Percentiles rank a stretch among this genome's conserved stretches.
phyloP scores from a whole-genome alignment of 2,888 invertebrate genomes.

The Opisthograptis luteolata region DNA sequence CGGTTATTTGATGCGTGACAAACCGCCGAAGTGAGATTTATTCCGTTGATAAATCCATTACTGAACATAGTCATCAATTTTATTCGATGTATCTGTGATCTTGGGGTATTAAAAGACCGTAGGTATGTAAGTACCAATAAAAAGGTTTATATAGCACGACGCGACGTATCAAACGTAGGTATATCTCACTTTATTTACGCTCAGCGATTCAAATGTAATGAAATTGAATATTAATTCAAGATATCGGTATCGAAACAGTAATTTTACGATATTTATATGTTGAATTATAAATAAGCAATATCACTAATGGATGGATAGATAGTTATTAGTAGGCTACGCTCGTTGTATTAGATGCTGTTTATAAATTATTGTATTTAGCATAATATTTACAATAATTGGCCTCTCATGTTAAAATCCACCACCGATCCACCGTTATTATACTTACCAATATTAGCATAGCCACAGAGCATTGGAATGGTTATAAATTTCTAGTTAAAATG shows the following conservation, averaged over 20 bases:
- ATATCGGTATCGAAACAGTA: conserved; percentile 38
- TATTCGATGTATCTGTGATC: conserved; percentile 19
- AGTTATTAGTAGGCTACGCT: conserved; percentile 39
- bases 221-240: conserved; percentile 43
- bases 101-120: conserved; percentile 12
- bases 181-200: conserved; percentile 18
- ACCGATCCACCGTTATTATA: no score
- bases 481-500: conserved; percentile 21
- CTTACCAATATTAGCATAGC: no score
- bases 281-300: conserved; percentile 49
- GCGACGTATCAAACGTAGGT: conserved; percentile 5
- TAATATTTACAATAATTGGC: conserved; percentile 30
- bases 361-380: conserved; percentile 42
- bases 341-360: conserved; percentile 40
- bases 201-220: conserved; percentile 1
- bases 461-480: conserved; percentile 20
- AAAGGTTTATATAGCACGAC: conserved; percentile 9
- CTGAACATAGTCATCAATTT: conserved; percentile 25
- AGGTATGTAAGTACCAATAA: conserved; percentile 13
- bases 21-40: conserved; percentile 28
- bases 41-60: conserved; percentile 29
- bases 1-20: conserved; percentile 26
- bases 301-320: conserved; percentile 44
- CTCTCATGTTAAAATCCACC: conserved; percentile 10
- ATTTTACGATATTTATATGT: conserved; percentile 44